Evolutionary conservation across 2,113 vertebrate species (phyloP).

Genomic region (Phylloscopus whistleri): DNA sequence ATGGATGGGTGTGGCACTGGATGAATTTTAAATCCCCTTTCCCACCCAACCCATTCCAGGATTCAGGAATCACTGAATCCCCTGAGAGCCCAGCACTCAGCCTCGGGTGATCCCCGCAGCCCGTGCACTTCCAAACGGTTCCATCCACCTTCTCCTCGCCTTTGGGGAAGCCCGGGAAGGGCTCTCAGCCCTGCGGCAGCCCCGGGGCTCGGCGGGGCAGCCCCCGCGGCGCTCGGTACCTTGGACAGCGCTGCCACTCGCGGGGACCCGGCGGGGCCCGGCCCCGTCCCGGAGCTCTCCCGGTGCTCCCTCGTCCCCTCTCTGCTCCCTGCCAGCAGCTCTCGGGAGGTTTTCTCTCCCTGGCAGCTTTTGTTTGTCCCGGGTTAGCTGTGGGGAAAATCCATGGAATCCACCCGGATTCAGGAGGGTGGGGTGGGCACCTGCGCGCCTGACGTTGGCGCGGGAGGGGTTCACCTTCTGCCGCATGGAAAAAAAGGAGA

Average conservation of each 20-base stretch:
- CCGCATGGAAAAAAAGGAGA: background rate
- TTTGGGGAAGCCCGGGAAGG: background rate
- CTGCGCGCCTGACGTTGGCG: rapidly evolving
- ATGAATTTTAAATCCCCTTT: background rate
- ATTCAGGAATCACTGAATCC: background rate
- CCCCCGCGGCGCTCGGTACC: background rate
- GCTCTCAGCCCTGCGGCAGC: too few relatives aligned
- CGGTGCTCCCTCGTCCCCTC: too few relatives aligned
- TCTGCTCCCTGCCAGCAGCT: too few relatives aligned
- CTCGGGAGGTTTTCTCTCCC: too few relatives aligned
- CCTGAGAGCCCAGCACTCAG: background rate
- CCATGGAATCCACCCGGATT: background rate
- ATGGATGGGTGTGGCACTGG: too few relatives aligned
- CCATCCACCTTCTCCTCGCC: background rate
- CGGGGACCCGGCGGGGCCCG: too few relatives aligned
- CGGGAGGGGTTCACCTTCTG: rapidly evolving
- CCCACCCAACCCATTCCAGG: too few relatives aligned
- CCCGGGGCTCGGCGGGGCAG: too few relatives aligned
- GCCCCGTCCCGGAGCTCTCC: too few relatives aligned
- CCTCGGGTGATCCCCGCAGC: background rate
- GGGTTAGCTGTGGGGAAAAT: too few relatives aligned
- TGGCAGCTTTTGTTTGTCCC: too few relatives aligned
- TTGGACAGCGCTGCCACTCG: slow-evolving; percentile 57
- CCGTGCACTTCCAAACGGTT: rapidly evolving
- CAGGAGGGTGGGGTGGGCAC: rapidly evolving